Conservation (phyloP, 2,113 vertebrate species). For the Brevimyrus niger region DNA sequence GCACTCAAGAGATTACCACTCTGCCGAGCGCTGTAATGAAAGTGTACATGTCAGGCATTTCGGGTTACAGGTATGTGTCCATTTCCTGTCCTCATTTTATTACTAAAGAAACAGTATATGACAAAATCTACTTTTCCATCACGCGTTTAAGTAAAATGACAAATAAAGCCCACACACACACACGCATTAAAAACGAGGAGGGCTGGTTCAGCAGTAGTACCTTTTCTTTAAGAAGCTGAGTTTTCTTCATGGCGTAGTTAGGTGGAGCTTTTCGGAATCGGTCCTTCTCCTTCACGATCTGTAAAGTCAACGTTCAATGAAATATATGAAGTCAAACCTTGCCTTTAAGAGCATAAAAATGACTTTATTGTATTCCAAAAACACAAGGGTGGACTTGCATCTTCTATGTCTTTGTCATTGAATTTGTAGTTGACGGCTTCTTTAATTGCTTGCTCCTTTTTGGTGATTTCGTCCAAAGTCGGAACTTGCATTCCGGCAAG, state of each 20-base stretch:
- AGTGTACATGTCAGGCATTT: not conserved
- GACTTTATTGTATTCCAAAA: not conserved
- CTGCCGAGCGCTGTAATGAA: not conserved
- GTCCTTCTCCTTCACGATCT: slow-evolving; percentile 99
- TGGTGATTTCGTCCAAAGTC: slow-evolving; percentile 93
- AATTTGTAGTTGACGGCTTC: slow-evolving; percentile 97
- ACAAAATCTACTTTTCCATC: not conserved
- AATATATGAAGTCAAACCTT: not conserved
- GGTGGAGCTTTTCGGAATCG: slow-evolving; percentile 92
- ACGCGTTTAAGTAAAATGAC: not conserved
- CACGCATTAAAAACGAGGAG: not conserved
- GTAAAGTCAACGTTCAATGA: slow-evolving; percentile 8
- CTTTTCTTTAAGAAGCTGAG: slow-evolving; percentile 94
- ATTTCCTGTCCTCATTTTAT: not conserved
- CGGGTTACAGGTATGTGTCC: not conserved
- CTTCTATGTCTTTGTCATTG: slow-evolving; percentile 97
- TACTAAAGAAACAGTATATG: not conserved
- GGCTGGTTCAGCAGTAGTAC: slow-evolving; percentile 46
- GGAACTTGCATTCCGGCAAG: slow-evolving; percentile 92
- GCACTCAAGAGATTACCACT: not conserved
- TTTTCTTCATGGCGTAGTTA: slow-evolving; percentile 99
- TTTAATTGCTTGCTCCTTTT: slow-evolving; percentile 96
- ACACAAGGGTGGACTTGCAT: slow-evolving; percentile 59
- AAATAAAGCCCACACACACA: not conserved
- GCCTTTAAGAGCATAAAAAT: not conserved